Percentiles rank a stretch among this genome's conserved stretches.
These are phyloP conservation scores for Serranus cabrilla DNA, from an alignment of 2,797 vertebrate genomes.

Conservation along the genomic window DNA sequence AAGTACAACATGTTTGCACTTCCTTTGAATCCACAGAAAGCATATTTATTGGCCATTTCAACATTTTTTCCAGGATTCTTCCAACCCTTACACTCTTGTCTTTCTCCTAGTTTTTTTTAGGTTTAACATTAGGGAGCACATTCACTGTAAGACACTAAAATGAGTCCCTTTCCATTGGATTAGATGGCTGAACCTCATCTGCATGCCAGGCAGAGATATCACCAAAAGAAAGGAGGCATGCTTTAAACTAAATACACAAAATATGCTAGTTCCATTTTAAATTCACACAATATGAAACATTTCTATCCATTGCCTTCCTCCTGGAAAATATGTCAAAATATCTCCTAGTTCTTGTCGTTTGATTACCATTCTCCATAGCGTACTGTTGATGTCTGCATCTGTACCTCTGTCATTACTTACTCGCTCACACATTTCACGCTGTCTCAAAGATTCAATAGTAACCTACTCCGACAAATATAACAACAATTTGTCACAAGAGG, in stretches of 20 bases:
- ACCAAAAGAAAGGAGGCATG: background rate
- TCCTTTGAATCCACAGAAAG: background rate
- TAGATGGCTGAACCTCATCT: background rate
- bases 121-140: background rate
- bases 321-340: background rate
- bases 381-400: background rate
- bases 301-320: background rate
- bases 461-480: slow-evolving; percentile 17
- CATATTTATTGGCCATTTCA: background rate
- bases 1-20: slow-evolving; percentile 4
- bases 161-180: slow-evolving; percentile 3
- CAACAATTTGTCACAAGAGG: slow-evolving; percentile 25
- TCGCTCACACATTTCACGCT: background rate
- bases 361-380: background rate
- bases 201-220: background rate
- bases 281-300: background rate
- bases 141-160: background rate
- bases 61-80: background rate
- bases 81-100: background rate
- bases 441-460: slow-evolving; percentile 4
- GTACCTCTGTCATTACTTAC: background rate
- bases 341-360: background rate
- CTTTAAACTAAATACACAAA: background rate
- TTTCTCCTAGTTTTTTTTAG: background rate
- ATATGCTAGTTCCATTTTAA: slow-evolving; percentile 2